Evolutionary conservation across 2,113 vertebrate species (phyloP).

Genomic region (Limnothrissa miodon): DNA sequence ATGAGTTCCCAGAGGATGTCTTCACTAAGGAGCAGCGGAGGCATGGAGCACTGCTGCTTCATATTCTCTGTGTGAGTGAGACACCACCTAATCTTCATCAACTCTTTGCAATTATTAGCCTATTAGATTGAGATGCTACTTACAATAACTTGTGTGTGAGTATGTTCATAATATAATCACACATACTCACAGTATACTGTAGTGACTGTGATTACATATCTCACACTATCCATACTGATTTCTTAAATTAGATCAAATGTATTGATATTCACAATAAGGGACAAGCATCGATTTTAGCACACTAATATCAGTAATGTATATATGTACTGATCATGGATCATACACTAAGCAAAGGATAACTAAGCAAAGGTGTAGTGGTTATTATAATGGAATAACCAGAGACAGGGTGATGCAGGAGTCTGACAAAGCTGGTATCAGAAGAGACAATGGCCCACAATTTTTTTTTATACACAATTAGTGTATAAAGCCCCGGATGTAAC

Average conservation of each 20-base stretch:
- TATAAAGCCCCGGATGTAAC: no score
- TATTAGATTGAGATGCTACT: not conserved
- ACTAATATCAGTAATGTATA: not conserved
- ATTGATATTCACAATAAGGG: no score
- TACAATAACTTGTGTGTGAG: not conserved
- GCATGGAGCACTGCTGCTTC: constrained; percentile 72
- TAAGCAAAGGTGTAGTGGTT: no score
- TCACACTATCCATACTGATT: not conserved
- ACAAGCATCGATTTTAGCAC: not conserved
- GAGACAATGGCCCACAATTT: no score
- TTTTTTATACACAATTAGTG: no score
- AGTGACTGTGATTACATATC: not conserved
- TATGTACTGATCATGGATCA: not conserved
- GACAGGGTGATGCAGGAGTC: no score
- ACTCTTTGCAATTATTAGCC: not conserved
- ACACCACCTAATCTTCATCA: not conserved
- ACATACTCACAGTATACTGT: not conserved
- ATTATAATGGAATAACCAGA: no score
- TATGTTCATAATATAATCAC: not conserved
- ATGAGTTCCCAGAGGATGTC: constrained; percentile 75
- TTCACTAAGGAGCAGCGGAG: constrained; percentile 69
- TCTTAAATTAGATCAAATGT: no score
- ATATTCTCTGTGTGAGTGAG: constrained; percentile 73
- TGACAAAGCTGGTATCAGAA: not conserved
- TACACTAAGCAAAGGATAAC: not conserved